Base-by-base conservation (phyloP, 2,888 invertebrate species). In the Protodeltote pygarga region DNA sequence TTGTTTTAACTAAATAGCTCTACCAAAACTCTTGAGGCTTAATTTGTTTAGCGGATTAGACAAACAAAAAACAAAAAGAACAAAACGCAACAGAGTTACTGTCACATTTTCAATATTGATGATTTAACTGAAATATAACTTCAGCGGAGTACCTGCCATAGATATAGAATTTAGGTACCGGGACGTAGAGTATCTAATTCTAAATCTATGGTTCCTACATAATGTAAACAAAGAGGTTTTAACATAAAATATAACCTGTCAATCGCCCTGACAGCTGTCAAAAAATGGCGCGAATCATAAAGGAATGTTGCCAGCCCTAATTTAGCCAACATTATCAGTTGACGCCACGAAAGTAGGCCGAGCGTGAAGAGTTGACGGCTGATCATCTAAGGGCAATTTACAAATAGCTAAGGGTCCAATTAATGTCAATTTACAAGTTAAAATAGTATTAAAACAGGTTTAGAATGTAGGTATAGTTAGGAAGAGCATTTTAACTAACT, bases 321-420 rank as follows among this genome's bases (percentile, higher is more conserved):
- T 39, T 31, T 35, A 49, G 19, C 25, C 48, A 37, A 48, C 37
- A 31, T 48, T 29, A 42, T 28, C 21, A 15, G 32, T 38, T 33
- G 40, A 45, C 16, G 50, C 33, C 20, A 23, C 16, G 33, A 57
- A 57, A 50, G 57, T 57, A 34, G 58, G 27, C 37, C 45, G 29
- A 29, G 20, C 35, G 27, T 11, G 9, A 40, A 33, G 35, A 38
- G 25, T 33, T 58, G 51, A 58, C 34, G 58, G 51, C 34, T 16
- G 42, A 46, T 51, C 45, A 46, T 40, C 41, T 27, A 31, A 58
- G 46, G 45, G 49, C 57, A 52, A 50, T 40, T 39, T 39, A 53
- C 11, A 27, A 39, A 47, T 47, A 28, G 15, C 5, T 34, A 25
- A 40, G 27, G 23, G 40, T 20, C 37, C 40, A 57, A 57, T 62